Evolutionary conservation across 2,797 vertebrate species (phyloP).

Genomic region (Emys orbicularis): DNA sequence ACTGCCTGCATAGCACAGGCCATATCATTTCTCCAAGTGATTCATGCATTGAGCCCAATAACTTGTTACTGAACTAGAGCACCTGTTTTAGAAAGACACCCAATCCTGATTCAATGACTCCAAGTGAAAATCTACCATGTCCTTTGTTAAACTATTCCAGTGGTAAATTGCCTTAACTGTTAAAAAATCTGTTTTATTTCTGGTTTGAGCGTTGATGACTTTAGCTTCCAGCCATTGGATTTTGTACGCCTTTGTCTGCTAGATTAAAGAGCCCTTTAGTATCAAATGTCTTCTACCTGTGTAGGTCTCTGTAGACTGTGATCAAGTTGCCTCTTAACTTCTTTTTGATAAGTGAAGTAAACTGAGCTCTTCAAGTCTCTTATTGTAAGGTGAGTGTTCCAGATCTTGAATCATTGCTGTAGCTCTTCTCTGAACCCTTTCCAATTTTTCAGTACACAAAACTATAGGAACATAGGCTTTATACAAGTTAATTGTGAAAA

Average conservation of each 20-base stretch:
- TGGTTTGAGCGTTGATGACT: background rate
- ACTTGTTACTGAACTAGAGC: background rate
- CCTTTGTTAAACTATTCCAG: background rate
- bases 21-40: background rate
- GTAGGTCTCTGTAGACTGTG: background rate
- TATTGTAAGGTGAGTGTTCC: background rate
- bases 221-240: background rate
- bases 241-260: background rate
- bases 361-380: background rate
- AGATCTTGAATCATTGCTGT: background rate
- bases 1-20: background rate
- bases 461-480: background rate
- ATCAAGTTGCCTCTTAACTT: background rate
- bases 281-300: background rate
- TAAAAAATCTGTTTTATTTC: slow-evolving; percentile 3
- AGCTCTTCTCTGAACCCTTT: background rate
- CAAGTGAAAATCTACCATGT: background rate
- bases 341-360: background rate
- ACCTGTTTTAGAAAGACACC: background rate
- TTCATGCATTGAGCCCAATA: background rate
- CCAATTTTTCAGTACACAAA: background rate
- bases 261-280: background rate
- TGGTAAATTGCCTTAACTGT: background rate
- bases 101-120: background rate
- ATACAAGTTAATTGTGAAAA: background rate